A percentile compares a stretch with the other conserved stretches of the same genome.
phyloP scores from a whole-genome alignment of 1,140 invertebrate genomes.

The Hyposmocoma kahamanoa region DNA sequence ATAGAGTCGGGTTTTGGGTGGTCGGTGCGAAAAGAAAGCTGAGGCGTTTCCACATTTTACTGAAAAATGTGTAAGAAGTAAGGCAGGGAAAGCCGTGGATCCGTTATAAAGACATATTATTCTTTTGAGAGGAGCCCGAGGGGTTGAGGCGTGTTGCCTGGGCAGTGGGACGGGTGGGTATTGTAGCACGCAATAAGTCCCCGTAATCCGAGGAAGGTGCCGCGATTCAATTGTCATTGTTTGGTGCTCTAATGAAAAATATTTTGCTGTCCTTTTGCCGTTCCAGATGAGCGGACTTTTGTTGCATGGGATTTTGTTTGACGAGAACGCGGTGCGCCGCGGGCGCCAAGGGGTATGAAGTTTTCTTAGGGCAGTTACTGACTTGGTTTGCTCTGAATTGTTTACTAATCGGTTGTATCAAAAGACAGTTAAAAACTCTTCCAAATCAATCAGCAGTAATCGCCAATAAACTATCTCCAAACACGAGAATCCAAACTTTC shows the following conservation, averaged over 20 bases:
- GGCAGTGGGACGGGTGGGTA: constrained; percentile 27
- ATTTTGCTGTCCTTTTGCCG: constrained; percentile 56
- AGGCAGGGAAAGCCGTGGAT: constrained; percentile 62
- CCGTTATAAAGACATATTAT: constrained; percentile 72
- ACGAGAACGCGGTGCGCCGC: neutral
- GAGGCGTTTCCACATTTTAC: constrained; percentile 64
- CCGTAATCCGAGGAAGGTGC: constrained; percentile 59
- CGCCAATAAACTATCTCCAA: neutral
- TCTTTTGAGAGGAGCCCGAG: constrained; percentile 53
- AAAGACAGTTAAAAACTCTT: too few relatives aligned
- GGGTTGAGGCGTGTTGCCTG: neutral
- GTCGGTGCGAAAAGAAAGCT: constrained; percentile 24
- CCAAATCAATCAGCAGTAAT: too few relatives aligned
- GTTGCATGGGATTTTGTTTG: constrained; percentile 30
- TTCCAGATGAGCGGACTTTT: neutral
- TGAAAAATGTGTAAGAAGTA: constrained; percentile 70
- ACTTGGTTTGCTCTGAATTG: too few relatives aligned
- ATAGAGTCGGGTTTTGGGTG: constrained; percentile 25
- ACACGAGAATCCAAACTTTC: constrained; percentile 1
- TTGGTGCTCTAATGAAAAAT: constrained; percentile 66
- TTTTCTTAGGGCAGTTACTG: too few relatives aligned
- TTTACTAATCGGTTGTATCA: too few relatives aligned
- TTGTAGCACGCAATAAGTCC: constrained; percentile 59
- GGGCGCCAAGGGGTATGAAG: too few relatives aligned
- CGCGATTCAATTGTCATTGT: constrained; percentile 64